Base-by-base conservation (phyloP, 1,140 invertebrate genomes). In the Diprion similis region DNA sequence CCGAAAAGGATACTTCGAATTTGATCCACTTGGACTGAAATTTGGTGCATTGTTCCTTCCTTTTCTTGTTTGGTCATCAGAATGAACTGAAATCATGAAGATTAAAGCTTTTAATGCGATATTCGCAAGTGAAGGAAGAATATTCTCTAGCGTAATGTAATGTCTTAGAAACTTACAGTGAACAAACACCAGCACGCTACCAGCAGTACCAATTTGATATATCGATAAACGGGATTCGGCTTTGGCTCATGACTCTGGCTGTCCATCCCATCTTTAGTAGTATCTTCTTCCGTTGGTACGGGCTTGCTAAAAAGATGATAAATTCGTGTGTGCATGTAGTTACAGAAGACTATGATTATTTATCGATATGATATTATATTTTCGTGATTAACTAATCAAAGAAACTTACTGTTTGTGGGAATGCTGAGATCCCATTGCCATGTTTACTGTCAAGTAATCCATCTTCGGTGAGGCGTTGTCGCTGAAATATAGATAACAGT, bases 61-160 rank as follows among this genome's bases (percentile, higher is more conserved):
- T 90, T 92, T 76, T 93, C 93, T 72, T 89, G 91, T 77, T 92
- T 93, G 64, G 89, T 87, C 86, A 93, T 90, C 69, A 94, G 88
- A n/a, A 91, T 88, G n/a, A 89, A 79, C 73, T 93, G 90, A 73
- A 92, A 92, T 68, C 89, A 10, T 85, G 24, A 77, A 47, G 73
- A 8, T 65, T 77, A 74, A 0, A 51, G 65, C 64, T 18, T 67
- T 66, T 51, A 46, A 17, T 17, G 46, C 24, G 17, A 70, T 13
- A 18, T 9, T 3, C 19, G 70, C 68, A 37, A 70, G 10, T 11
- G 68, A 19, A 9, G 46, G n/a, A 24, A 19, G 46, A 18, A 59
- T 18, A 19, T 59, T 51, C 51, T 59, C 10, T 71, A 24, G 9
- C 70, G 10, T 59, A 59, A 45, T 59, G 10, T 10, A 47, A 70